Evolutionary conservation across 2,113 vertebrate genomes (phyloP).

Genomic region (Tachycineta bicolor): DNA sequence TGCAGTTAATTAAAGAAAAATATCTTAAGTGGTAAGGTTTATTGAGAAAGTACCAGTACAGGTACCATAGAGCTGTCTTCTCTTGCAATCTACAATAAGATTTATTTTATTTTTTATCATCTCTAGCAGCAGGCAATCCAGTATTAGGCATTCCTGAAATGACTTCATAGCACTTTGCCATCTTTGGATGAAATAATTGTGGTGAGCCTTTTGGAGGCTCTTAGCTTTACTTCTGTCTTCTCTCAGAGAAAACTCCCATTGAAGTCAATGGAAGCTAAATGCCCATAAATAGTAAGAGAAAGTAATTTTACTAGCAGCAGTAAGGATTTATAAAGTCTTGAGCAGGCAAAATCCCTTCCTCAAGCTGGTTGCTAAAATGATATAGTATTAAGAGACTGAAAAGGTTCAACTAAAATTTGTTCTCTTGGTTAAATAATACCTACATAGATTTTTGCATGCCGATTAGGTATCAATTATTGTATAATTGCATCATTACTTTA

Average conservation of each 20-base stretch:
- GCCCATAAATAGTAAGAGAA: background rate
- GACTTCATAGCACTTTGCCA: background rate
- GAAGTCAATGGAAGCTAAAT: slow-evolving; percentile 3
- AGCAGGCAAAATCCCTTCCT: background rate
- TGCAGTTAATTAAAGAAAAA: background rate
- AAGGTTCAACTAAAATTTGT: slow-evolving; percentile 48
- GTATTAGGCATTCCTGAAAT: background rate
- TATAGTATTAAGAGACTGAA: slow-evolving; percentile 16
- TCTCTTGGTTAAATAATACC: slow-evolving; percentile 75
- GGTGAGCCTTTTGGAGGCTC: background rate
- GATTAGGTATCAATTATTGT: slow-evolving; percentile 78
- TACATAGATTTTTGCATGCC: slow-evolving; percentile 70
- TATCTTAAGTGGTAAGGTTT: background rate
- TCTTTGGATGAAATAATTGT: slow-evolving; percentile 8
- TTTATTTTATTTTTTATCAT: background rate
- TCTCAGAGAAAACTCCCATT: background rate
- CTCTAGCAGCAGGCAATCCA: background rate
- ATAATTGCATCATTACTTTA: slow-evolving; percentile 79
- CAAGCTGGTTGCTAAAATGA: background rate
- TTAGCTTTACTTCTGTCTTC: background rate
- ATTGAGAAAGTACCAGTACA: background rate
- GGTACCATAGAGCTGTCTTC: background rate
- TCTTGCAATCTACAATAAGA: background rate
- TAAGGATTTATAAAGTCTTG: background rate
- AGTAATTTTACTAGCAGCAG: background rate